These are phyloP conservation scores for Troides oblongomaculatus DNA, from an alignment of 2,888 invertebrate species.

Conservation along the genomic window DNA sequence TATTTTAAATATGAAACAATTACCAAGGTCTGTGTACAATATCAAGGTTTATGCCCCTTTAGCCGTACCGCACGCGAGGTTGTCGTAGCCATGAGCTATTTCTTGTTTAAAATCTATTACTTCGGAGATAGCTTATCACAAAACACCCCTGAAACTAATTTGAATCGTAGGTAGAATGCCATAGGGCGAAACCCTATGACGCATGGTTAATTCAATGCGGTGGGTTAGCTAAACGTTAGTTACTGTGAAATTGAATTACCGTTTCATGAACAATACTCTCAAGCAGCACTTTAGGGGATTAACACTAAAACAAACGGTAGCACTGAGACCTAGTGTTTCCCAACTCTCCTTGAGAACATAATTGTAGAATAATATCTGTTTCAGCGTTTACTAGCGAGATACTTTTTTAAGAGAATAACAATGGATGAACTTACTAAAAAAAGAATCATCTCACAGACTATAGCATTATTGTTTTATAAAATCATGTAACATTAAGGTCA, in stretches of 20 bases:
- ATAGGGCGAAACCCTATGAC: conserved; percentile 3
- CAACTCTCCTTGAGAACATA: background rate
- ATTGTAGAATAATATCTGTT: background rate
- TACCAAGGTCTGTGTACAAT: conserved; percentile 6
- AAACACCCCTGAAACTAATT: conserved; percentile 30
- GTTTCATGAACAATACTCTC: conserved; percentile 37
- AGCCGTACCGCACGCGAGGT: conserved; percentile 19
- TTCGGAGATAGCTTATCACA: conserved; percentile 6
- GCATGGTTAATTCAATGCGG: conserved; percentile 33
- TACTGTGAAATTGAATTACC: conserved; percentile 42
- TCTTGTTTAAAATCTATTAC: conserved; percentile 16
- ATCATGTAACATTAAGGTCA: no score
- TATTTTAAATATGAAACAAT: conserved; percentile 5
- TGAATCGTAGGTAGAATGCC: conserved; percentile 24
- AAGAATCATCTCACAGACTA: no score
- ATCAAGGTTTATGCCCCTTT: conserved; percentile 21
- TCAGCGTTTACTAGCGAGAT: background rate
- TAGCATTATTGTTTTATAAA: no score
- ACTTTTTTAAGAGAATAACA: background rate
- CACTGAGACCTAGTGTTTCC: background rate
- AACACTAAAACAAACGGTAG: conserved; percentile 33
- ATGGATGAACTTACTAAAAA: no score
- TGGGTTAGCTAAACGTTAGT: conserved; percentile 40
- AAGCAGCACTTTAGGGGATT: conserved; percentile 53
- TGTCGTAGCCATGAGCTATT: conserved; percentile 12